These are phyloP conservation scores for Carlito syrichta DNA, from an alignment of 2,113 vertebrate genomes.

Conservation along the genomic window DNA sequence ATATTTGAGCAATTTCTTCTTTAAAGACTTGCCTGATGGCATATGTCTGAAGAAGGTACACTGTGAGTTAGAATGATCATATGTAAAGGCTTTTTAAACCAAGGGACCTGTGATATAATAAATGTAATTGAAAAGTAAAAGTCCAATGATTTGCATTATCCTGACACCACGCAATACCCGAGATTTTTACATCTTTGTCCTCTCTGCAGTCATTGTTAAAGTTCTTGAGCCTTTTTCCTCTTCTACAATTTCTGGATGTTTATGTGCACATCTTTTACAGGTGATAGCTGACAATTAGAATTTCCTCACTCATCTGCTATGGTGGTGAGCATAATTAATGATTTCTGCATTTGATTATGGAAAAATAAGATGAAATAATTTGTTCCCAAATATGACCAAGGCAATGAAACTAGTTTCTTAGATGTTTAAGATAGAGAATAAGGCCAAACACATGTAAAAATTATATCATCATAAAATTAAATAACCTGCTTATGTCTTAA, in stretches of 20 bases:
- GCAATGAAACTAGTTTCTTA: conserved; percentile 35
- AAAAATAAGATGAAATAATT: conserved; percentile 38
- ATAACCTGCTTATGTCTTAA: not conserved
- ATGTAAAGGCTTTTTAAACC: conserved; percentile 4
- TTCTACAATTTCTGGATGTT: conserved; percentile 12
- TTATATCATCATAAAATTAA: conserved; percentile 1
- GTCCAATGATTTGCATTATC: not conserved
- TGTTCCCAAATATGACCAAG: conserved; percentile 5
- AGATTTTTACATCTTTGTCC: not conserved
- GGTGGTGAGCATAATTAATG: not conserved
- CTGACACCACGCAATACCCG: not conserved
- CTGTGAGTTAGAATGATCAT: not conserved
- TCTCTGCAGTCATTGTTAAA: not conserved
- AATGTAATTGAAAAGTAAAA: not conserved
- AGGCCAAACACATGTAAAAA: conserved; percentile 27
- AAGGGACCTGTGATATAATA: not conserved
- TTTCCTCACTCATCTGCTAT: not conserved
- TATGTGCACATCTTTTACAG: not conserved
- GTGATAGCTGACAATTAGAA: not conserved
- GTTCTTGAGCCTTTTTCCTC: not conserved
- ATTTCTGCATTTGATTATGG: not conserved
- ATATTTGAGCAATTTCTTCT: conserved; percentile 36
- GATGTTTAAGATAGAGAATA: conserved; percentile 4
- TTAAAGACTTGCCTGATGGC: conserved; percentile 48
- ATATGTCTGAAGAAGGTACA: not conserved